Conservation (phyloP, 2,797 vertebrate genomes). For the Pelobates cultripes region DNA sequence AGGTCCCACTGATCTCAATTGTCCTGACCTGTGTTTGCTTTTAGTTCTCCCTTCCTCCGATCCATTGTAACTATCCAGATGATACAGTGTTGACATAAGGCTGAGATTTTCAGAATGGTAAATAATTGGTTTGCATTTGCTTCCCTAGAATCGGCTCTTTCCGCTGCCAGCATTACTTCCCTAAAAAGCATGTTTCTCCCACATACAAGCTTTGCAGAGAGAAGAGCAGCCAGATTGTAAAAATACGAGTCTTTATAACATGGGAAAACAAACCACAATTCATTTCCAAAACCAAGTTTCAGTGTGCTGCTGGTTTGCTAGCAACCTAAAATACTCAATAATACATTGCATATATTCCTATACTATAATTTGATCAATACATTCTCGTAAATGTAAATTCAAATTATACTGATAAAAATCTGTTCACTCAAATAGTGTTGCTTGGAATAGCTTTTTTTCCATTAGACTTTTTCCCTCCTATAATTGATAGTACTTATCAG, state of each 20-base stretch:
- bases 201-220: constrained; percentile 43
- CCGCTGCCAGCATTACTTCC: constrained; percentile 30
- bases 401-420: no score
- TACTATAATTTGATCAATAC: no score
- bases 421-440: no score
- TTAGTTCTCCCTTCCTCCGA: background rate
- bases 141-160: constrained; percentile 27
- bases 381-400: no score
- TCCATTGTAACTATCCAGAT: background rate
- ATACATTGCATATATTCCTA: no score
- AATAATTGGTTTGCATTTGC: constrained; percentile 32
- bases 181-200: constrained; percentile 36
- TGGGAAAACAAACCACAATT: constrained; percentile 46
- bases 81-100: constrained; percentile 24
- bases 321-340: background rate
- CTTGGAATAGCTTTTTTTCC: no score
- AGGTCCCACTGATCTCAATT: no score
- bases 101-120: constrained; percentile 7
- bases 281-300: constrained; percentile 34
- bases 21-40: no score
- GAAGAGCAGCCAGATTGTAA: constrained; percentile 41
- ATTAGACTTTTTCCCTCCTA: no score
- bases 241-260: constrained; percentile 22
- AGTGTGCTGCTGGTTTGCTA: background rate
- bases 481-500: no score